Evolutionary conservation across 2,888 invertebrate genomes (phyloP).

Genomic region (Norana najaformis): DNA sequence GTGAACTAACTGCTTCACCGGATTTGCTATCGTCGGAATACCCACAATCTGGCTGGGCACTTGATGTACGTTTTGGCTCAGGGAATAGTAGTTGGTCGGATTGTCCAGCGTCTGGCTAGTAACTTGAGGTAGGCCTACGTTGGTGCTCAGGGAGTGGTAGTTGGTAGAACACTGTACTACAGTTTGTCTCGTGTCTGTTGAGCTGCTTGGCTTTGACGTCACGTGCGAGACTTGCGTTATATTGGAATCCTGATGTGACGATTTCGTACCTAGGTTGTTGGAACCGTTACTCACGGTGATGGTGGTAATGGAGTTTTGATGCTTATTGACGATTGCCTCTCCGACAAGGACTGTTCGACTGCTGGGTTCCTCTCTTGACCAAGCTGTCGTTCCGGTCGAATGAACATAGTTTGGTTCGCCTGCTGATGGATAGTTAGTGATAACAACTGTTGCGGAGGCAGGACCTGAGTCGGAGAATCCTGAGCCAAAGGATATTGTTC

Average conservation of each 20-base stretch:
- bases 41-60: background rate
- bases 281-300: background rate
- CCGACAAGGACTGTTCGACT: background rate
- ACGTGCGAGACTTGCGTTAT: background rate
- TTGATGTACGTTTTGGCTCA: background rate
- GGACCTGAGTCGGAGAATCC: background rate
- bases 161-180: background rate
- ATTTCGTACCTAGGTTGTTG: background rate
- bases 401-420: background rate
- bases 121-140: background rate
- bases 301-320: background rate
- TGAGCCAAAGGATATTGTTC: background rate
- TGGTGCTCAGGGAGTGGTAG: background rate
- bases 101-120: too few species aligned
- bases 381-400: background rate
- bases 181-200: slow-evolving; percentile 3
- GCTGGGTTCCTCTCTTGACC: background rate
- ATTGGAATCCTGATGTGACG: background rate
- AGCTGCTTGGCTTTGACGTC: background rate
- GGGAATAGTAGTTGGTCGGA: background rate
- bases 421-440: background rate
- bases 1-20: background rate
- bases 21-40: background rate
- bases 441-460: background rate
- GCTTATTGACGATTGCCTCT: background rate